Conservation (phyloP, 2,797 vertebrate species). For the Catharus ustulatus region DNA sequence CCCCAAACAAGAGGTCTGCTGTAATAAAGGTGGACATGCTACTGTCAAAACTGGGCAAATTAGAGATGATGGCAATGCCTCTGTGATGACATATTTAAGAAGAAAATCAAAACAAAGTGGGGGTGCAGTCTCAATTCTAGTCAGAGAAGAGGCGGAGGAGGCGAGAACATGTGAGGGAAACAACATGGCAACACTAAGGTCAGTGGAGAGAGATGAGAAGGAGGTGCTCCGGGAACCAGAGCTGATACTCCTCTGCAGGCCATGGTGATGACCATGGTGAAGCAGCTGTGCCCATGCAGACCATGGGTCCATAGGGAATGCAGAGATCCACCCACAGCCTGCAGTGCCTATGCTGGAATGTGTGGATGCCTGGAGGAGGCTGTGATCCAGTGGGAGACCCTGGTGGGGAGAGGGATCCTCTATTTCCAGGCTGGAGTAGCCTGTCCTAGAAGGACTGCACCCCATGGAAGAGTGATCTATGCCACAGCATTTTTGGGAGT, state of each 20-base stretch:
- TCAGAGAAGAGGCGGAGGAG: not conserved
- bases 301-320: not conserved
- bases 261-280: not conserved
- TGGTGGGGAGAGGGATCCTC: not conserved
- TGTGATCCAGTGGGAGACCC: not conserved
- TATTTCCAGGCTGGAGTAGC: too few relatives aligned
- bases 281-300: not conserved
- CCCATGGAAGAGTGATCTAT: rapidly evolving
- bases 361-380: not conserved
- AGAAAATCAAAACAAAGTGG: not conserved
- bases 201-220: not conserved
- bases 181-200: too few relatives aligned
- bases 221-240: rapidly evolving
- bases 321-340: not conserved
- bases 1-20: too few relatives aligned
- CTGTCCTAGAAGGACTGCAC: not conserved
- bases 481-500: not conserved
- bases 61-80: too few relatives aligned
- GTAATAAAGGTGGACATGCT: too few relatives aligned
- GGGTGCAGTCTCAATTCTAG: not conserved
- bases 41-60: not conserved
- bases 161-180: not conserved
- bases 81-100: not conserved
- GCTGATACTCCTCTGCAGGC: not conserved
- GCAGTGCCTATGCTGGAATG: rapidly evolving